phyloP scores from a whole-genome alignment of 1,140 invertebrate genomes.

The Fopius arisanus region DNA sequence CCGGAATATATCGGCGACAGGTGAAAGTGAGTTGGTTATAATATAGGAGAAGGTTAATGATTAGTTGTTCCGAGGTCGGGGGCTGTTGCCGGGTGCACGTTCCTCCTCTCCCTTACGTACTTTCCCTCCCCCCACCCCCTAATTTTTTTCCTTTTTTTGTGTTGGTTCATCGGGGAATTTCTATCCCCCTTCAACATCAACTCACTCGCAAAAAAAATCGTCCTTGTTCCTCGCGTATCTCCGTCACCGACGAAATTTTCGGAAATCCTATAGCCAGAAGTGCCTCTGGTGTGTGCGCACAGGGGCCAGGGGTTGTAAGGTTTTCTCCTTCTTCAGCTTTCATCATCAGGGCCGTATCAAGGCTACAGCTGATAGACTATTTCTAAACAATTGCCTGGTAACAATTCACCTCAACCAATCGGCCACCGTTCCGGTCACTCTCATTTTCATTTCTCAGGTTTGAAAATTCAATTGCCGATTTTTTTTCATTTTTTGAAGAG shows the following conservation, averaged over 20 bases:
- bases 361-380: neutral
- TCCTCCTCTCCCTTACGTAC: constrained; percentile 35
- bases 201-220: constrained; percentile 32
- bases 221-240: constrained; percentile 13
- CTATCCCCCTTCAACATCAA: constrained; percentile 25
- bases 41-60: constrained; percentile 59
- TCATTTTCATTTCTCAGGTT: too few relatives aligned
- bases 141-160: constrained; percentile 17
- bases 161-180: constrained; percentile 6
- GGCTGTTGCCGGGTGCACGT: constrained; percentile 61
- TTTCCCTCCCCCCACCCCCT: constrained; percentile 9
- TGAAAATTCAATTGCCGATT: too few relatives aligned
- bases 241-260: neutral
- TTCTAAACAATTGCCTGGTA: too few relatives aligned
- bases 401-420: too few relatives aligned
- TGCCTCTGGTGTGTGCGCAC: constrained; percentile 40
- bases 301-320: constrained; percentile 60
- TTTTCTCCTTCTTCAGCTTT: constrained; percentile 47
- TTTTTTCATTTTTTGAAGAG: too few relatives aligned
- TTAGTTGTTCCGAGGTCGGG: constrained; percentile 59
- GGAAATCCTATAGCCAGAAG: neutral
- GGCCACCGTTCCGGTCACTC: too few relatives aligned
- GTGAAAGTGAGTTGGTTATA: constrained; percentile 39
- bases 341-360: constrained; percentile 36
- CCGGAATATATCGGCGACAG: constrained; percentile 33